Evolutionary conservation across 2,888 invertebrate species (phyloP), one percentile per base, ranked within the genome.

Genomic region (Trichogramma dendrolimi): DNA sequence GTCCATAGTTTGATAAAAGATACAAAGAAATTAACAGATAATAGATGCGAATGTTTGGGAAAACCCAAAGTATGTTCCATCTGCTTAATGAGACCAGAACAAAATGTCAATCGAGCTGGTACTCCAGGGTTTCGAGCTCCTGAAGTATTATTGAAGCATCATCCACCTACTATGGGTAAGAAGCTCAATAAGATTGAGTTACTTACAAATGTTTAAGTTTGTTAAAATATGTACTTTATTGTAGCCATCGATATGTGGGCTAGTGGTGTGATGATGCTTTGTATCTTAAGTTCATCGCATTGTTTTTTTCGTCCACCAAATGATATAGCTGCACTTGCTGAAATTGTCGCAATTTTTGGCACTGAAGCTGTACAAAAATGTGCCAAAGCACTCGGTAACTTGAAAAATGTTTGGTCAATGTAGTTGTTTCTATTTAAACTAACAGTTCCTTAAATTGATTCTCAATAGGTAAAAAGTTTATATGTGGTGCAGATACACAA

Each of bases 51-150:
- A 60, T 92, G 92, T 78, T 86, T 82, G 72, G 88, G 86, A 10
- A 85, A 85, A 75, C 81, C 87, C 1, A 82, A 80, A 75, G 83
- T 89, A 43, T 93, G 93, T 79, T 82, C 83, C 46, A 71, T 83
- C n/a, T 91, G 91, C 73, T 75, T 85, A 55, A 79, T 83, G 48
- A 85, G 87, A 71, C 85, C 85, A 66, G 82, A 84, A 55, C 86
- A 89, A 69, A 83, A 85, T 56, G 93, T 92, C 6, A 86, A 91
- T 4, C 82, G 94, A 71, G 94, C 94, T 58, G 94, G 94, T 66
- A 94, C 94, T 51, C 92, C 93, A 58, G 94, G 94, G 44, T 94
- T 91, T 79, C 84, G 94, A 41, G 91, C 94, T 59, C 94, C 94
- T 0, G 94, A 92, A 82, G 91, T 92, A 70, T 79, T 92, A 68